Conservation (phyloP, 2,113 vertebrate species). For the Coturnix japonica region DNA sequence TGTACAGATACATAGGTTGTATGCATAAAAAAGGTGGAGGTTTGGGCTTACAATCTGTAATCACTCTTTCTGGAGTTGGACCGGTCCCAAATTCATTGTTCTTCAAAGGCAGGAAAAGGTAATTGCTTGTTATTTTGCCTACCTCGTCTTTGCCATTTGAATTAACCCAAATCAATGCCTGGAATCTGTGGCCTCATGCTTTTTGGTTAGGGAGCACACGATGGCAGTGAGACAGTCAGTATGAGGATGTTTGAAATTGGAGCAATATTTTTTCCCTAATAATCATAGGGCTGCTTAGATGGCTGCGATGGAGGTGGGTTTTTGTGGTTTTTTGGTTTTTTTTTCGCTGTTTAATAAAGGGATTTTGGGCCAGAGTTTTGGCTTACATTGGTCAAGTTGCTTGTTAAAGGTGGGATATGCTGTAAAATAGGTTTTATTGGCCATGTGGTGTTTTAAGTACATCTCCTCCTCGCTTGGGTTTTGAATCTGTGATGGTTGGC, state of each 20-base stretch:
- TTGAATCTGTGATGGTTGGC: conserved; percentile 33
- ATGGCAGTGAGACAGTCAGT: not conserved
- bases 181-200: conserved; percentile 58
- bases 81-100: conserved; percentile 75
- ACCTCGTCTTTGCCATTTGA: conserved; percentile 63
- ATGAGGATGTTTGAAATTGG: not conserved
- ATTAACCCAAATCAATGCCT: conserved; percentile 72
- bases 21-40: not conserved
- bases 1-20: not conserved
- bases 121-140: conserved; percentile 75
- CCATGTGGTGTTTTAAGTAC: conserved; percentile 64
- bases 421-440: conserved; percentile 69
- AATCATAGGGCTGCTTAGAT: not conserved
- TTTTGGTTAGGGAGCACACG: not conserved
- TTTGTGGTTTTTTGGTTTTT: not conserved
- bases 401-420: conserved; percentile 59
- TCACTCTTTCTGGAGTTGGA: conserved; percentile 69
- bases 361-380: not conserved
- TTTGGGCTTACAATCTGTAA: conserved; percentile 56
- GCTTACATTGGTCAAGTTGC: conserved; percentile 46
- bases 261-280: conserved; percentile 5
- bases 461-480: conserved; percentile 42
- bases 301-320: not conserved
- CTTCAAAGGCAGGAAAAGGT: conserved; percentile 78
- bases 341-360: not conserved